These are phyloP conservation scores for Amphiprion percula DNA, from an alignment of 2,113 vertebrate species.

Conservation along the genomic window DNA sequence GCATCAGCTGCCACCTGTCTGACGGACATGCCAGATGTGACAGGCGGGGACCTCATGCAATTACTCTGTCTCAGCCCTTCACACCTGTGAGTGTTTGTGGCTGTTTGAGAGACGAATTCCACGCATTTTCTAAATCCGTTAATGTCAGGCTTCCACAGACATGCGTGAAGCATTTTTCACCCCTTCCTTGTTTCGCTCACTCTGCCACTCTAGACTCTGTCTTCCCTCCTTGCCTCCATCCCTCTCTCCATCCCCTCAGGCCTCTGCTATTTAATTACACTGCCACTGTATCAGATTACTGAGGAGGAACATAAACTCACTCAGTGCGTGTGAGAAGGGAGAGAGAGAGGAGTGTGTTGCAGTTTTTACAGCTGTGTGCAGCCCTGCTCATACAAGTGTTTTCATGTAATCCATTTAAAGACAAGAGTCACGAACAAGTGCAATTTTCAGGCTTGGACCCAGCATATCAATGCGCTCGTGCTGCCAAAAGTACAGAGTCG, in stretches of 20 bases:
- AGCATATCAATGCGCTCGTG: constrained; percentile 21
- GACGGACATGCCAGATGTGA: constrained; percentile 60
- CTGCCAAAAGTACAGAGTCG: constrained; percentile 3
- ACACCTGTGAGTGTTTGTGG: constrained; percentile 27
- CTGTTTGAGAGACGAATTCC: constrained; percentile 38
- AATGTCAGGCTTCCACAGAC: constrained; percentile 64
- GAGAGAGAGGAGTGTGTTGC: constrained; percentile 8
- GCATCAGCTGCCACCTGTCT: constrained; percentile 52
- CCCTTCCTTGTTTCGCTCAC: constrained; percentile 44
- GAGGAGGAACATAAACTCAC: constrained; percentile 67
- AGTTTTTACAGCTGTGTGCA: constrained; percentile 46
- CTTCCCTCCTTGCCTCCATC: constrained; percentile 61
- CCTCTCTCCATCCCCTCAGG: constrained; percentile 60
- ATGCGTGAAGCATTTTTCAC: constrained; percentile 52
- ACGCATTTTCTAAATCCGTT: constrained; percentile 56
- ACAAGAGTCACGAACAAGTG: constrained; percentile 51
- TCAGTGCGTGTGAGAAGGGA: constrained; percentile 2
- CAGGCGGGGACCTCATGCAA: constrained; percentile 57
- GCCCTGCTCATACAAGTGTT: constrained; percentile 32
- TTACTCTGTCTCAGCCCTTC: constrained; percentile 55
- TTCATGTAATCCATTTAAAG: constrained; percentile 64
- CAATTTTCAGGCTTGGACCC: constrained; percentile 36
- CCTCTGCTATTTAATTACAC: constrained; percentile 76
- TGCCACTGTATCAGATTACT: constrained; percentile 77
- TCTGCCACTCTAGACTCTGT: constrained; percentile 53